A percentile compares a stretch with the other conserved stretches of the same genome.
Conservation (phyloP, 1,140 invertebrate genomes). For the Heliconius eleuchia region DNA sequence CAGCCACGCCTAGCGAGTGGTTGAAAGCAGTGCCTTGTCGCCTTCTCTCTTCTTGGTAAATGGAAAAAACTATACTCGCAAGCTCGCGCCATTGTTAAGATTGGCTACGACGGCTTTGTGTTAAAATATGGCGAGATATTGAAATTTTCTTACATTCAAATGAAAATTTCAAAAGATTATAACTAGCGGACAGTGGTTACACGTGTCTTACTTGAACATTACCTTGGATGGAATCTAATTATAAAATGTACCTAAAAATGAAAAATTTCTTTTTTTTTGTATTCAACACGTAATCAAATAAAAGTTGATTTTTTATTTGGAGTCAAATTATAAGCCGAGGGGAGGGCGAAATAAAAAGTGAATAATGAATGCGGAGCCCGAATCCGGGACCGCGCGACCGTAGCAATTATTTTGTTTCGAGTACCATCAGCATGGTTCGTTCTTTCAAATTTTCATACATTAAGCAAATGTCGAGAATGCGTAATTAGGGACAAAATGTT, state of each 20-base stretch:
- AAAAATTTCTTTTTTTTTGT: constrained; percentile 55
- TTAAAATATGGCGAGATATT: constrained; percentile 55
- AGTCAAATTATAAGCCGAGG: constrained; percentile 80
- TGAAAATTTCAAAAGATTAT: constrained; percentile 23
- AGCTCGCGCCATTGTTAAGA: constrained; percentile 66
- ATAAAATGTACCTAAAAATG: not conserved
- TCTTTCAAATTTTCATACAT: constrained; percentile 81
- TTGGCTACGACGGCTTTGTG: constrained; percentile 68
- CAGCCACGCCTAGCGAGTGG: constrained; percentile 67
- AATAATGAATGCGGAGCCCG: constrained; percentile 78
- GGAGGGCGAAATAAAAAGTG: constrained; percentile 79
- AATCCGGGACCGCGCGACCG: constrained; percentile 74
- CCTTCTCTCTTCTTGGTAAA: constrained; percentile 71
- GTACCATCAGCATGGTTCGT: constrained; percentile 79
- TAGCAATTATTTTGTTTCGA: constrained; percentile 81
- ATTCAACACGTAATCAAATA: constrained; percentile 76
- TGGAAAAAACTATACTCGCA: constrained; percentile 70
- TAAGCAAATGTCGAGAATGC: constrained; percentile 80
- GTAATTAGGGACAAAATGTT: constrained; percentile 77
- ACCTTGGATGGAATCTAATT: not conserved
- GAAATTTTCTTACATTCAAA: constrained; percentile 40
- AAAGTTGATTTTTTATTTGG: constrained; percentile 81
- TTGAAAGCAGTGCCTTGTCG: constrained; percentile 73
- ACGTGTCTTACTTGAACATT: not conserved
- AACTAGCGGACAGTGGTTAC: not conserved